Evolutionary conservation across 2,888 invertebrate genomes (phyloP).

Genomic region (Linyphia triangularis): DNA sequence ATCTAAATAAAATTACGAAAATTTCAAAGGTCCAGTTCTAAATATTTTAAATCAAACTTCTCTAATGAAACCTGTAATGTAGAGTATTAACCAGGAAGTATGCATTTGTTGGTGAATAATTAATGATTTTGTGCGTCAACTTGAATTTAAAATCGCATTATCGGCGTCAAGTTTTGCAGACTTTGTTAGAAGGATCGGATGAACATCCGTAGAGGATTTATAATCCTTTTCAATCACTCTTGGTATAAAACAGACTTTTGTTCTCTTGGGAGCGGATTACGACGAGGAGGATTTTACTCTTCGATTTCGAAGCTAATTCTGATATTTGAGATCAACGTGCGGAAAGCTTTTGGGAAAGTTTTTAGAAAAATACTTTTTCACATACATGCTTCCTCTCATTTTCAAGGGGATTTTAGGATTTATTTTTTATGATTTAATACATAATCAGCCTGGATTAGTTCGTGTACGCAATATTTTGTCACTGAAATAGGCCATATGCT

Average conservation of each 20-base stretch:
- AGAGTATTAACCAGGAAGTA: background rate
- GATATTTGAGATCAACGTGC: background rate
- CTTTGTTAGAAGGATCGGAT: background rate
- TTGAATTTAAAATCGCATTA: conserved; percentile 49
- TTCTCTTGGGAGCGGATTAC: conserved; percentile 9
- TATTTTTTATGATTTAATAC: background rate
- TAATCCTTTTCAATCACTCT: conserved; percentile 59
- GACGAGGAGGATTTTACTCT: background rate
- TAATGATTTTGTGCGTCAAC: conserved; percentile 1
- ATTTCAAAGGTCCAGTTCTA: too few species aligned
- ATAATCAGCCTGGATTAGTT: too few species aligned
- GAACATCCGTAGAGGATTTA: background rate
- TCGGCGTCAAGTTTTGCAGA: background rate
- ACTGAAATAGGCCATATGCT: too few species aligned
- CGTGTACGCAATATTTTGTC: too few species aligned
- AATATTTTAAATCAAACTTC: background rate
- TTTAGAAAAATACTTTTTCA: background rate
- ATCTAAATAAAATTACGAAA: too few species aligned
- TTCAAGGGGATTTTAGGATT: background rate
- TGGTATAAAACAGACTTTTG: background rate
- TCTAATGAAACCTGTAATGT: background rate
- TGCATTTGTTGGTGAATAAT: conserved; percentile 34
- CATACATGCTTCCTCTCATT: background rate
- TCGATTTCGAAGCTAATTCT: conserved; percentile 11
- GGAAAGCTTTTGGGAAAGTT: background rate